These are phyloP conservation scores for Labroides dimidiatus DNA, from an alignment of 2,797 vertebrate species.

Conservation along the genomic window DNA sequence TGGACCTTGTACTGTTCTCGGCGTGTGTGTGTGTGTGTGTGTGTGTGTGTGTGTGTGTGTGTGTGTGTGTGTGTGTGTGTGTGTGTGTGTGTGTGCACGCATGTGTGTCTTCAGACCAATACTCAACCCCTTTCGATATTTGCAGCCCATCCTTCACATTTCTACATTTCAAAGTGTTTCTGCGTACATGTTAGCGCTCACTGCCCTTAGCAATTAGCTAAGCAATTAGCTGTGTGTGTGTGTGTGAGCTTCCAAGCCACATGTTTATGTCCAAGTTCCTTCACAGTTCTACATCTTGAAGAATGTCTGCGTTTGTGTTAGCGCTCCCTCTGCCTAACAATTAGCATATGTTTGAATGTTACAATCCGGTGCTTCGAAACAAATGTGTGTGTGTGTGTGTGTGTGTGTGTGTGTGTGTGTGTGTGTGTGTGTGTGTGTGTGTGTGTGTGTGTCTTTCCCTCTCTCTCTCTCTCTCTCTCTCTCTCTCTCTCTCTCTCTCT, in stretches of 20 bases:
- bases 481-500: too few species aligned
- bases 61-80: background rate
- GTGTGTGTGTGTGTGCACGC: background rate
- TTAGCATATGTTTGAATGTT: slow-evolving; percentile 39
- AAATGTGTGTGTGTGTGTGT: background rate
- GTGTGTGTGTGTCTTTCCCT: too few species aligned
- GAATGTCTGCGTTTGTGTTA: slow-evolving; percentile 20
- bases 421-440: slow-evolving; percentile 19
- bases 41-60: background rate
- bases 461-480: too few species aligned
- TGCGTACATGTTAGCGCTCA: slow-evolving; percentile 24
- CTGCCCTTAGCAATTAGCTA: slow-evolving; percentile 23
- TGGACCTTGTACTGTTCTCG: slow-evolving; percentile 9
- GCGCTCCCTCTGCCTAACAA: slow-evolving; percentile 23
- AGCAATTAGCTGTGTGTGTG: slow-evolving; percentile 9
- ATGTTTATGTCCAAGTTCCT: slow-evolving; percentile 20
- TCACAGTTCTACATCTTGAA: slow-evolving; percentile 18
- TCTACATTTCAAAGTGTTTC: slow-evolving; percentile 7
- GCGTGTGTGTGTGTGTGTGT: background rate
- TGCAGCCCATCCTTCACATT: slow-evolving; percentile 7
- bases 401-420: slow-evolving; percentile 18
- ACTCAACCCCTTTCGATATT: slow-evolving; percentile 10
- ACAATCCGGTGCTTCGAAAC: slow-evolving; percentile 3
- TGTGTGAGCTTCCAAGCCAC: slow-evolving; percentile 14
- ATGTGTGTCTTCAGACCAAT: slow-evolving; percentile 10